A percentile compares a stretch with the other conserved stretches of the same genome.
Conservation (phyloP, 1,140 invertebrate genomes). For the Drosophila auraria region DNA sequence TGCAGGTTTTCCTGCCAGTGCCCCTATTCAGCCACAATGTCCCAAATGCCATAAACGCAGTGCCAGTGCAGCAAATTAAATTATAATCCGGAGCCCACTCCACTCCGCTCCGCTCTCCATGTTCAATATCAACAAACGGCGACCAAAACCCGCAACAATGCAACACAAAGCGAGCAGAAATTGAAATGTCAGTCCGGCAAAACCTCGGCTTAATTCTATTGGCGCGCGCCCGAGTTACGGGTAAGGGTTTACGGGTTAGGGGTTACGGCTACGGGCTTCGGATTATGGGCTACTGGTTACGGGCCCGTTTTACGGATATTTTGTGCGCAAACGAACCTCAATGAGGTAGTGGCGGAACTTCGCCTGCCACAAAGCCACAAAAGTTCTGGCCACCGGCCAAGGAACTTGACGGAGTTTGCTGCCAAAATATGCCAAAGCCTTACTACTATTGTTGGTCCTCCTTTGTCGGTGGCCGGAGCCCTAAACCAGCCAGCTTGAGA, state of each 20-base stretch:
- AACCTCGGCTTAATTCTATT: conserved; percentile 66
- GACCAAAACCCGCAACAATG: conserved; percentile 49
- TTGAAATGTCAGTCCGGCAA: conserved; percentile 62
- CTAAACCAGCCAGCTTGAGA: conserved; percentile 45
- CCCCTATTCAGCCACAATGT: conserved; percentile 16
- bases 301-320: conserved; percentile 24
- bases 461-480: conserved; percentile 30
- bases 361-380: conserved; percentile 67
- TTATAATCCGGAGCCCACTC: conserved; percentile 45
- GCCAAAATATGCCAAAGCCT: conserved; percentile 62
- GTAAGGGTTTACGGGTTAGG: conserved; percentile 6
- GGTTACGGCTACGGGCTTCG: conserved; percentile 13
- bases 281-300: conserved; percentile 20
- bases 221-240: conserved; percentile 17
- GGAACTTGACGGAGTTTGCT: conserved; percentile 72
- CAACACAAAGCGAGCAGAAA: conserved; percentile 56
- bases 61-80: conserved; percentile 65
- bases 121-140: conserved; percentile 41
- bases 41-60: conserved; percentile 45
- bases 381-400: conserved; percentile 71
- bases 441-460: conserved; percentile 47
- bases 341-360: conserved; percentile 41
- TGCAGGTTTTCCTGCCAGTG: background rate
- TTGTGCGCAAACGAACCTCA: conserved; percentile 25
- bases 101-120: background rate